Conservation (phyloP, 2,888 invertebrate genomes). For the Allolobophora icterica region DNA sequence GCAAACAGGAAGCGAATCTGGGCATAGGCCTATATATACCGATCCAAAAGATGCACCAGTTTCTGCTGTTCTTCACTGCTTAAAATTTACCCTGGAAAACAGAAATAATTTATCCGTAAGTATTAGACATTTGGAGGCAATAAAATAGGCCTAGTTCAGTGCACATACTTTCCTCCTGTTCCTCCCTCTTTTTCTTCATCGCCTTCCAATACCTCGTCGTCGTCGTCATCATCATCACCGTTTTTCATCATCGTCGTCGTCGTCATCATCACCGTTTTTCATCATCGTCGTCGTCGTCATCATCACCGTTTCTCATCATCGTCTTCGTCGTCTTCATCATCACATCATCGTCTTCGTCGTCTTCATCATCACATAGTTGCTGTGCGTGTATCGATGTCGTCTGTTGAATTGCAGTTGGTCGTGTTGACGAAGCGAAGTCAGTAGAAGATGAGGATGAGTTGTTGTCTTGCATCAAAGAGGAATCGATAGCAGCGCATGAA, state of each 20-base stretch:
- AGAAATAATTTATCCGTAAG: no score
- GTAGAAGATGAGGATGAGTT: neutral
- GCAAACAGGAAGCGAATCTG: neutral
- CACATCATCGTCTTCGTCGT: neutral
- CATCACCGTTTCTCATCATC: neutral
- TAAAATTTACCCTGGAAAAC: no score
- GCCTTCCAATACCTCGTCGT: neutral
- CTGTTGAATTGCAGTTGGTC: constrained; percentile 10
- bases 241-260: neutral
- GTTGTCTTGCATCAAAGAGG: neutral
- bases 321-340: neutral
- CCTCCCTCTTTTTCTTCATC: neutral
- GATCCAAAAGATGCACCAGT: no score
- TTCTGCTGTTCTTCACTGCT: no score
- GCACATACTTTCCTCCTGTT: neutral
- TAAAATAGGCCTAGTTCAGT: no score
- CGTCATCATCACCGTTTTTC: neutral
- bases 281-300: neutral
- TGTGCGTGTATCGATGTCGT: neutral
- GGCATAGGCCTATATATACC: neutral
- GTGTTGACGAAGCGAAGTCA: neutral
- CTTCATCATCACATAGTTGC: neutral
- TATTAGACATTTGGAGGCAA: no score
- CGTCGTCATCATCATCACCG: neutral
- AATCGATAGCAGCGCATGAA: neutral